These are phyloP conservation scores for Episyrphus balteatus DNA, from an alignment of 1,140 invertebrate genomes.

Conservation along the genomic window DNA sequence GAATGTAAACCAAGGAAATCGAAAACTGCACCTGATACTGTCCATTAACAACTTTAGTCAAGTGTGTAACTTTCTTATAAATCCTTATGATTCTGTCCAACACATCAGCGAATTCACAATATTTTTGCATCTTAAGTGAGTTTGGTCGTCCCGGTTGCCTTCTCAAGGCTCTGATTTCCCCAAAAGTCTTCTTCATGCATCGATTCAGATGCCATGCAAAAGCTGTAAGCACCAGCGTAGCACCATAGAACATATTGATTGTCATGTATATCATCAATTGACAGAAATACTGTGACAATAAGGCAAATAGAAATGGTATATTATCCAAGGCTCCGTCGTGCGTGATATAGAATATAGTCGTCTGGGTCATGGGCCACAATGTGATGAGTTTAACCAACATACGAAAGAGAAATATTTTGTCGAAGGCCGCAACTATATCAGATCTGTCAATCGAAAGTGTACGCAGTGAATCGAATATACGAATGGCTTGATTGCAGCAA, in stretches of 20 bases:
- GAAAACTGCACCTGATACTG: slow-evolving; percentile 1
- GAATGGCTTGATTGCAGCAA: not conserved
- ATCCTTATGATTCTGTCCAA: not conserved
- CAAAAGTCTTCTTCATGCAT: not conserved
- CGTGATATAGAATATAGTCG: slow-evolving; percentile 1
- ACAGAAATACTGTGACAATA: slow-evolving; percentile 4
- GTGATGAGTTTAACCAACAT: slow-evolving; percentile 1
- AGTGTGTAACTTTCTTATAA: not conserved
- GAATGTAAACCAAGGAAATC: slow-evolving; percentile 2
- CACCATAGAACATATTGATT: slow-evolving; percentile 1
- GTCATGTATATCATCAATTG: slow-evolving; percentile 3
- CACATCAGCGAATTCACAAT: not conserved
- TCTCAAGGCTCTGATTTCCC: not conserved
- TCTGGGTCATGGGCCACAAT: not conserved
- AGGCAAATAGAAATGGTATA: not conserved
- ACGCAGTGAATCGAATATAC: too few species aligned
- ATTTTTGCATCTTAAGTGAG: not conserved
- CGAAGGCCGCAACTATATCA: too few species aligned
- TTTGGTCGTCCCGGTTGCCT: not conserved
- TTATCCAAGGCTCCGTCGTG: not conserved
- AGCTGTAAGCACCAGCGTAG: not conserved
- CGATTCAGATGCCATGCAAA: not conserved
- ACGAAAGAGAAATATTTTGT: not conserved
- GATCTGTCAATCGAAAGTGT: too few species aligned
- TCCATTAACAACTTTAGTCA: not conserved